Percentiles rank a stretch among this genome's conserved stretches.
These are phyloP conservation scores for Malaclemys terrapin DNA, from an alignment of 2,113 vertebrate genomes.

Conservation along the genomic window DNA sequence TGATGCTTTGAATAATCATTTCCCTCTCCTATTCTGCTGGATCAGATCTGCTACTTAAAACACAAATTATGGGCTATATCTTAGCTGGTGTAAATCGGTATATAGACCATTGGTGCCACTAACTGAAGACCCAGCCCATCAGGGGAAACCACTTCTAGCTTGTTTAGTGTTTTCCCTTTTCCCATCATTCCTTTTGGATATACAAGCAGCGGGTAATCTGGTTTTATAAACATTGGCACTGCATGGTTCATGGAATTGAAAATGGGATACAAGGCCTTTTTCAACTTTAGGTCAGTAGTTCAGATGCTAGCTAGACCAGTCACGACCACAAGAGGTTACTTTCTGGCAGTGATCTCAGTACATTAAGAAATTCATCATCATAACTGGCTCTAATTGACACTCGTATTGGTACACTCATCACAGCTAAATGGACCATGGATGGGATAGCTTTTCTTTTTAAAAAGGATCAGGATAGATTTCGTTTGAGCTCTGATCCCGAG, in stretches of 20 bases:
- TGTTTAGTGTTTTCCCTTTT: neutral
- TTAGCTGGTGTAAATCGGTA: neutral
- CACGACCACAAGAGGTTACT: neutral
- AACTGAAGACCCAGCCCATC: neutral
- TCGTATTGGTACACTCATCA: neutral
- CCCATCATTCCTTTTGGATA: neutral
- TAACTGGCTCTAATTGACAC: neutral
- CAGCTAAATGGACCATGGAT: neutral
- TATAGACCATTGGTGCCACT: neutral
- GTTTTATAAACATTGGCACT: neutral
- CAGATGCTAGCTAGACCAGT: neutral
- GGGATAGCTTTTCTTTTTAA: neutral
- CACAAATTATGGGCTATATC: neutral
- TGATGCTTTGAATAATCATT: neutral
- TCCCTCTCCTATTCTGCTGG: neutral
- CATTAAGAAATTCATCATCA: neutral
- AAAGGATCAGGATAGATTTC: neutral
- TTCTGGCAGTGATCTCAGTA: neutral
- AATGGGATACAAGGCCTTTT: neutral
- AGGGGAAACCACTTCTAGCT: neutral
- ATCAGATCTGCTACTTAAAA: accelerated
- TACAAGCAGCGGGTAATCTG: no score
- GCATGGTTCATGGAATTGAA: neutral
- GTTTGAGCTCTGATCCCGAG: neutral
- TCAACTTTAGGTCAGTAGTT: neutral